phyloP scores from a whole-genome alignment of 2,797 vertebrate species.

The Microchirus variegatus region DNA sequence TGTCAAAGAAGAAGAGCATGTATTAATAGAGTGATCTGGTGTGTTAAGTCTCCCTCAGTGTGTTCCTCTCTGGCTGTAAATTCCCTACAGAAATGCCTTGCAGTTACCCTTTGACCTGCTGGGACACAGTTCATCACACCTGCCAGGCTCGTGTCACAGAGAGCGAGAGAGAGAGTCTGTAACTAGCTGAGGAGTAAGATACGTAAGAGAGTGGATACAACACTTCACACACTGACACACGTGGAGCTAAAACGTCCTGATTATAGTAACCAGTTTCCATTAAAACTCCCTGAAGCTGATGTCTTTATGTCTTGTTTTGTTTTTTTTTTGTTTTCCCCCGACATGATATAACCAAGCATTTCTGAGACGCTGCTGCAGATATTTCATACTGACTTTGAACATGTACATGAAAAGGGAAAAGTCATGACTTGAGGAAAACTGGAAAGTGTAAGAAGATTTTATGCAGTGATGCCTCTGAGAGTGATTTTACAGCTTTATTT shows the following conservation, averaged over 20 bases:
- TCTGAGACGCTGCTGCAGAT: conserved; percentile 30
- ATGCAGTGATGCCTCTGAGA: conserved; percentile 59
- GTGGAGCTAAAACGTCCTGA: conserved; percentile 1
- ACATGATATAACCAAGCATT: conserved; percentile 17
- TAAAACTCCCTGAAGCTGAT: neutral
- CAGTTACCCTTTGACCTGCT: conserved; percentile 80
- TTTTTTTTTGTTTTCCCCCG: neutral
- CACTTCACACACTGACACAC: conserved; percentile 25
- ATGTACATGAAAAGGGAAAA: conserved; percentile 61
- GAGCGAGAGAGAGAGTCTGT: conserved; percentile 25
- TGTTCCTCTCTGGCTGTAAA: conserved; percentile 74
- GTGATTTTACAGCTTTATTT: conserved; percentile 36
- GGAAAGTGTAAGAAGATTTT: conserved; percentile 61
- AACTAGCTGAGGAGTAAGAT: conserved; percentile 3
- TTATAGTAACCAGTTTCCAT: neutral
- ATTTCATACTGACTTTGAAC: conserved; percentile 54
- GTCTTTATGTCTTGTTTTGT: conserved; percentile 8
- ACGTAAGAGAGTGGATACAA: conserved; percentile 15
- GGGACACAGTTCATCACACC: conserved; percentile 76
- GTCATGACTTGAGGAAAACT: conserved; percentile 1
- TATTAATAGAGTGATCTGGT: conserved; percentile 69
- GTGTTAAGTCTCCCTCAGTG: conserved; percentile 34
- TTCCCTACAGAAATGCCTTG: conserved; percentile 80
- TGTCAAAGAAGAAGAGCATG: conserved; percentile 9
- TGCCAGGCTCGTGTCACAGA: conserved; percentile 67